Evolutionary conservation across 2,888 invertebrate species (phyloP).

Genomic region (Lasius fuliginosus): DNA sequence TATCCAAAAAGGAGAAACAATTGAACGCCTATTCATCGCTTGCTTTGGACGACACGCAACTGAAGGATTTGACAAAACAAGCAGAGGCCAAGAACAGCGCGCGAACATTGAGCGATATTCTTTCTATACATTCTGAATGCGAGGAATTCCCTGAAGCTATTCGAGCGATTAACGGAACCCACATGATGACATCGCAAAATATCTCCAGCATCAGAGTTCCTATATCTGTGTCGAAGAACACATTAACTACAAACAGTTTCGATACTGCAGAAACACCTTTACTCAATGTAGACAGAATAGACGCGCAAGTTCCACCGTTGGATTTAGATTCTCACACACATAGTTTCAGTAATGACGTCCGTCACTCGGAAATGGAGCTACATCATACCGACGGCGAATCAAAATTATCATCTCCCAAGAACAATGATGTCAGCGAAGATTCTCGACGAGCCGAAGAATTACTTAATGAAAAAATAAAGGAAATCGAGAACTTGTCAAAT

Average conservation of each 20-base stretch:
- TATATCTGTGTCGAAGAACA: slow-evolving; percentile 57
- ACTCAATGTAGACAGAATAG: slow-evolving; percentile 62
- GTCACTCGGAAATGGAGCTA: slow-evolving; percentile 59
- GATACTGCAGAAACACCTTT: slow-evolving; percentile 65
- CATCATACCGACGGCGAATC: slow-evolving; percentile 67
- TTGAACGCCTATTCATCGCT: slow-evolving; percentile 88
- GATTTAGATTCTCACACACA: slow-evolving; percentile 78
- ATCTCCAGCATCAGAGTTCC: slow-evolving; percentile 77
- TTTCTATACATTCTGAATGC: slow-evolving; percentile 90
- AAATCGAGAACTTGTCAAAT: slow-evolving; percentile 68
- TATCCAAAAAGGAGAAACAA: slow-evolving; percentile 88
- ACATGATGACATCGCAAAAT: slow-evolving; percentile 73
- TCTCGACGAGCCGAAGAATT: slow-evolving; percentile 33
- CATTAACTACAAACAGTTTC: slow-evolving; percentile 29
- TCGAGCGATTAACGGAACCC: slow-evolving; percentile 75
- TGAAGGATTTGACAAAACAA: slow-evolving; percentile 85
- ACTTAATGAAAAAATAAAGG: slow-evolving; percentile 55
- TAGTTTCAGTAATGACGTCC: slow-evolving; percentile 47
- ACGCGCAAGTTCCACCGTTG: slow-evolving; percentile 77
- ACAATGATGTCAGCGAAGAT: slow-evolving; percentile 32
- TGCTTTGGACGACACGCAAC: slow-evolving; percentile 88
- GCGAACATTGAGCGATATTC: slow-evolving; percentile 91
- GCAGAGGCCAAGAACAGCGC: slow-evolving; percentile 89
- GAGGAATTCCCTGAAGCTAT: slow-evolving; percentile 87
- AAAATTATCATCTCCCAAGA: slow-evolving; percentile 67